These are phyloP conservation scores for Cremastinae sp. DNA, from an alignment of 2,888 invertebrate species.

Conservation along the genomic window DNA sequence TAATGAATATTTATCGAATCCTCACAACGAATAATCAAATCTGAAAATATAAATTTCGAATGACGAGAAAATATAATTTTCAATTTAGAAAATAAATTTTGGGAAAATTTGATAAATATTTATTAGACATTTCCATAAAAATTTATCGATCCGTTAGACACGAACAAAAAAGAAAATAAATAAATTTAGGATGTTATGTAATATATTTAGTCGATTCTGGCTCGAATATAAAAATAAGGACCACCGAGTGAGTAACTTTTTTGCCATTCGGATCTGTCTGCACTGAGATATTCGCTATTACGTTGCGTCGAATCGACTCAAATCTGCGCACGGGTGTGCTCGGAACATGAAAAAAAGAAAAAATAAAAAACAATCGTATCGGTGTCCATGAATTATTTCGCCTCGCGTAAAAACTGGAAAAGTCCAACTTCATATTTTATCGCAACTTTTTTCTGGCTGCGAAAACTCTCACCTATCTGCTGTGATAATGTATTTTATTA, in stretches of 20 bases:
- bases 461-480: background rate
- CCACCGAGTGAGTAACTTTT: background rate
- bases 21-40: too few species aligned
- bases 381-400: background rate
- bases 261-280: conserved; percentile 1
- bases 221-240: conserved; percentile 13
- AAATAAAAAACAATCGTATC: background rate
- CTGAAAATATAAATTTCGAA: too few species aligned
- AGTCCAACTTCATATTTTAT: conserved; percentile 20
- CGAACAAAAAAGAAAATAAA: background rate
- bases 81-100: too few species aligned
- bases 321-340: too few species aligned
- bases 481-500: conserved; percentile 25
- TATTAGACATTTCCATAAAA: too few species aligned
- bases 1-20: background rate
- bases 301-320: too few species aligned
- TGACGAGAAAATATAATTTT: too few species aligned
- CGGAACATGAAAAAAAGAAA: too few species aligned
- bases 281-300: background rate
- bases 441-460: background rate
- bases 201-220: background rate
- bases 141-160: too few species aligned
- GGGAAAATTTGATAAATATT: too few species aligned
- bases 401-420: background rate
- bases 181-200: background rate